phyloP scores from a whole-genome alignment of 2,888 invertebrate species.

The Dysmachus trigonus region DNA sequence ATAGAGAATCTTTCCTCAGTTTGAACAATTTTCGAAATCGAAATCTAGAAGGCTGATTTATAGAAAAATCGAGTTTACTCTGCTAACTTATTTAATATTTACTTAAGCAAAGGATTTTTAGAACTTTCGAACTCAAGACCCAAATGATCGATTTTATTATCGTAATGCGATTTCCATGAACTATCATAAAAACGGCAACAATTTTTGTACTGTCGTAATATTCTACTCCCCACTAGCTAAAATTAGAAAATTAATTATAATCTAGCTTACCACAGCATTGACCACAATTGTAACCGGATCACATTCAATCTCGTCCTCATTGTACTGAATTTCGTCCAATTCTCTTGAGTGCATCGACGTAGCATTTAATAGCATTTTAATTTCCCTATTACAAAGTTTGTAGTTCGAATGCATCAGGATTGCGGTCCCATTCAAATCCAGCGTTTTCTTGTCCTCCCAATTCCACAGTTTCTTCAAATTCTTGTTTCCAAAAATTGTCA shows the following conservation, averaged over 20 bases:
- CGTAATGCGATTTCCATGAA: no score
- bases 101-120: no score
- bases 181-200: no score
- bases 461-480: slow-evolving; percentile 76
- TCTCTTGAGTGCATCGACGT: slow-evolving; percentile 65
- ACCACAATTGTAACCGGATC: neutral
- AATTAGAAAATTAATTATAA: neutral
- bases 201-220: no score
- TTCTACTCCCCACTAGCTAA: no score
- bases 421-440: slow-evolving; percentile 72
- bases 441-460: slow-evolving; percentile 59
- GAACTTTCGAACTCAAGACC: no score
- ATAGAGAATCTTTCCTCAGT: no score
- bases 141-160: no score
- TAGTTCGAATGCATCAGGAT: slow-evolving; percentile 82
- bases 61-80: no score
- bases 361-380: slow-evolving; percentile 67
- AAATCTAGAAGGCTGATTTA: no score
- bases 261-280: neutral
- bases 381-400: slow-evolving; percentile 76
- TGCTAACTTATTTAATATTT: no score
- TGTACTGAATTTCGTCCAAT: slow-evolving; percentile 69
- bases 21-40: no score
- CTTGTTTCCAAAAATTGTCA: slow-evolving; percentile 78
- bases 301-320: slow-evolving; percentile 78